Evolutionary conservation across 2,888 invertebrate species (phyloP).

Genomic region (Panzeria rudis): DNA sequence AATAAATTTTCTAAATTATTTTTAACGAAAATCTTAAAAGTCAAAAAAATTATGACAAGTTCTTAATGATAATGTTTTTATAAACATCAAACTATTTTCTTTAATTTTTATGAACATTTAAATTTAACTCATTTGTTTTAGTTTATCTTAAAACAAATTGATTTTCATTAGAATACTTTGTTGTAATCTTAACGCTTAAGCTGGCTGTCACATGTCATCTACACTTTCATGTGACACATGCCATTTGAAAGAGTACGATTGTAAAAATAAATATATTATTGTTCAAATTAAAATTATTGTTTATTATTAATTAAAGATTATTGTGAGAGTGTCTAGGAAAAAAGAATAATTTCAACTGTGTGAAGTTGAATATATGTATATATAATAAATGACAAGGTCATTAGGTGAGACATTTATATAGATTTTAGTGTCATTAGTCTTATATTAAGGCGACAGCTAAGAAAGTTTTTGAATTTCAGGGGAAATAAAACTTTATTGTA

Average conservation of each 20-base stretch:
- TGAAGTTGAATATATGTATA: too few relatives aligned
- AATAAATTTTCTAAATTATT: neutral
- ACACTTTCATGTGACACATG: conserved; percentile 66
- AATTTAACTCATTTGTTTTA: conserved; percentile 44
- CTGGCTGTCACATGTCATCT: conserved; percentile 58
- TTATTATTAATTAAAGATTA: neutral
- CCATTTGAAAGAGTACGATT: conserved; percentile 40
- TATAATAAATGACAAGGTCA: conserved; percentile 38
- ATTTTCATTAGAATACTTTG: conserved; percentile 50
- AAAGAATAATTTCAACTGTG: neutral
- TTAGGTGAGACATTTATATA: neutral
- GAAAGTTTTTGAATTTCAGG: neutral
- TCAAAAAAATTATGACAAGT: conserved; percentile 67
- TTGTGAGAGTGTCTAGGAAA: neutral
- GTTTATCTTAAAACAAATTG: conserved; percentile 5
- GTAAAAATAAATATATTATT: conserved; percentile 7
- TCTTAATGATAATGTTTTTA: conserved; percentile 57
- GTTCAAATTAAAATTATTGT: conserved; percentile 1
- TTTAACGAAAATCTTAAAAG: conserved; percentile 39
- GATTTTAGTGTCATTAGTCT: neutral
- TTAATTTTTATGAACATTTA: neutral
- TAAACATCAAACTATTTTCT: conserved; percentile 27
- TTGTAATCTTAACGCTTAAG: conserved; percentile 54
- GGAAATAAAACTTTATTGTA: neutral
- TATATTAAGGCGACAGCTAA: neutral